A percentile compares a stretch with the other conserved stretches of the same genome.
These are phyloP conservation scores for Rissa tridactyla DNA, from an alignment of 2,113 vertebrate genomes.

Conservation along the genomic window DNA sequence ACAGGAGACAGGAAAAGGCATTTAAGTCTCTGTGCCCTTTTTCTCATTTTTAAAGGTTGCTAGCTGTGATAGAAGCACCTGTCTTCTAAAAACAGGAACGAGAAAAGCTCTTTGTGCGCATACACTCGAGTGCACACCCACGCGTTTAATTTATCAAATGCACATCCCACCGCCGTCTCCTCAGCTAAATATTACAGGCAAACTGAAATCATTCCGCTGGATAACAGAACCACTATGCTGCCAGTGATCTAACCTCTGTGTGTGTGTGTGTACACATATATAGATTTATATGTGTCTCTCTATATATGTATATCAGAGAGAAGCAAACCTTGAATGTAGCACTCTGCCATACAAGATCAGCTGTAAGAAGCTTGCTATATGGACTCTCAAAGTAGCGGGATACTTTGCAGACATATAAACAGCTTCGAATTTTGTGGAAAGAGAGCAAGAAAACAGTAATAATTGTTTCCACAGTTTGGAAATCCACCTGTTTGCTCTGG, in stretches of 20 bases:
- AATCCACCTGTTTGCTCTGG: not conserved
- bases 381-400: not conserved
- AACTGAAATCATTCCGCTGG: not conserved
- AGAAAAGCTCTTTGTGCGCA: not conserved
- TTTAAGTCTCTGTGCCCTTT: not conserved
- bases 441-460: not conserved
- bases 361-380: not conserved
- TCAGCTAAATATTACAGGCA: not conserved
- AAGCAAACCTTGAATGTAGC: not conserved
- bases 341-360: not conserved
- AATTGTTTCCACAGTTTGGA: not conserved
- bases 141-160: not conserved
- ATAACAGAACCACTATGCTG: not conserved
- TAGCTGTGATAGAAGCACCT: not conserved
- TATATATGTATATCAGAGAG: not conserved
- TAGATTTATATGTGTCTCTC: fast-evolving
- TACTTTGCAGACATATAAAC: not conserved
- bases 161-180: not conserved
- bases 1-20: not conserved
- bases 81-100: not conserved
- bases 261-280: not conserved
- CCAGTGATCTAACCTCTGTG: not conserved
- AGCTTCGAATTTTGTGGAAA: not conserved
- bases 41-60: not conserved
- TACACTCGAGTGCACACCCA: not conserved